A percentile compares a stretch with the other conserved stretches of the same genome.
Evolutionary conservation across 2,797 vertebrate genomes (phyloP).

Genomic region (Thamnophis elegans): DNA sequence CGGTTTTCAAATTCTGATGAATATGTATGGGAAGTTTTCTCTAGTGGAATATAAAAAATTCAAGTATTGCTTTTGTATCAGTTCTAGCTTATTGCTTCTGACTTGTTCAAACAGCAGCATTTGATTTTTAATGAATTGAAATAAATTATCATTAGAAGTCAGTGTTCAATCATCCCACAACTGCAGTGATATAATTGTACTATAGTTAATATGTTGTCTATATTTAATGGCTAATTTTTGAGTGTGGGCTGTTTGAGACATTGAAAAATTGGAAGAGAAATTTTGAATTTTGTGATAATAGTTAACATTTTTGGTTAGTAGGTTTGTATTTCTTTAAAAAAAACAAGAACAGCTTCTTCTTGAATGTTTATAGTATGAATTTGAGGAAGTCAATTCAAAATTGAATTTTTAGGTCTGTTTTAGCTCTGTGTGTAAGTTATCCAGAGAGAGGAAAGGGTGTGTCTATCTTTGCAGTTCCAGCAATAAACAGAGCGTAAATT

Average conservation of each 20-base stretch:
- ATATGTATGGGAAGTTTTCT: neutral
- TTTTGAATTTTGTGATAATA: neutral
- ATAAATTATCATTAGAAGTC: neutral
- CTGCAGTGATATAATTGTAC: neutral
- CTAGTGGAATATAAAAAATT: neutral
- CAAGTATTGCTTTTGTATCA: neutral
- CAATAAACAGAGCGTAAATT: slow-evolving; percentile 20
- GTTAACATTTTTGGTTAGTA: neutral
- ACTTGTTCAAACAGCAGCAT: neutral
- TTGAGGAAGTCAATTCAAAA: slow-evolving; percentile 15
- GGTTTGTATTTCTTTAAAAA: neutral
- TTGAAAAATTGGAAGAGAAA: neutral
- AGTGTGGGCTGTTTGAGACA: neutral
- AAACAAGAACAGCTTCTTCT: neutral
- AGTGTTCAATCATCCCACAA: neutral
- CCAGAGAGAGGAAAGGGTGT: slow-evolving; percentile 17
- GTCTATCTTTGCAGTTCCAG: slow-evolving; percentile 29
- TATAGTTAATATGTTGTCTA: neutral
- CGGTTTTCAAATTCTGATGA: neutral
- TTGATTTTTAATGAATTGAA: neutral
- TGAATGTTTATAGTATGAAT: neutral
- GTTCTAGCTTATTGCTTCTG: neutral
- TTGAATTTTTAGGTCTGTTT: neutral
- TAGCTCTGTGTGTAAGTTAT: neutral
- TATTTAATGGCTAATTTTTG: slow-evolving; percentile 4